Evolutionary conservation across 2,113 vertebrate genomes (phyloP).

Genomic region (Tor tambroides): DNA sequence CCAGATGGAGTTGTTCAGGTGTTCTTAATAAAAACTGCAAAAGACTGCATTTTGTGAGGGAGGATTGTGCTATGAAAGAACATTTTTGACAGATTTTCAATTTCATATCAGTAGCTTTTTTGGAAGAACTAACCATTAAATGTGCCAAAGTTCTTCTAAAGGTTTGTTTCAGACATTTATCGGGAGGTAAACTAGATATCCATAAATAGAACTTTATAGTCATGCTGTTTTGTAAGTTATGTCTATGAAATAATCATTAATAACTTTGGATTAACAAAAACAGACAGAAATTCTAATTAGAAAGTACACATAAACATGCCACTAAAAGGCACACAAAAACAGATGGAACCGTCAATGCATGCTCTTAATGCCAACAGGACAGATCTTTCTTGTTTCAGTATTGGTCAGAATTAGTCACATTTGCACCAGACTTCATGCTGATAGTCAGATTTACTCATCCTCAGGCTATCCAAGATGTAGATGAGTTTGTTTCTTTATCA

Average conservation of each 20-base stretch:
- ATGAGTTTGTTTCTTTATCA: too few species aligned
- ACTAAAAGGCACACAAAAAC: not conserved
- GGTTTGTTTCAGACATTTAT: not conserved
- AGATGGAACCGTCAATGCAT: not conserved
- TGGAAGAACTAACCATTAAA: not conserved
- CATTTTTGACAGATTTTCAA: not conserved
- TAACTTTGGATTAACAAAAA: not conserved
- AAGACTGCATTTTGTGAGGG: not conserved
- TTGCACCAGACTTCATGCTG: not conserved
- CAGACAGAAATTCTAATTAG: not conserved
- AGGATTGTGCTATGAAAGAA: not conserved
- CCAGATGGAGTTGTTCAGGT: not conserved
- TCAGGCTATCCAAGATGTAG: too few species aligned
- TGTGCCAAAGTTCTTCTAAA: not conserved
- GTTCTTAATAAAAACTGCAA: not conserved
- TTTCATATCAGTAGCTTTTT: not conserved
- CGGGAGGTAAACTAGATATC: not conserved
- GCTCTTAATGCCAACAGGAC: not conserved
- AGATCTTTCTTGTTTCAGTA: not conserved
- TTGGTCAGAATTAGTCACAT: not conserved
- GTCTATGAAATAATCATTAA: not conserved
- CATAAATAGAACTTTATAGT: not conserved
- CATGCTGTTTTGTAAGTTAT: not conserved
- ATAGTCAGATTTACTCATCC: too few species aligned
- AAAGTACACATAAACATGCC: not conserved